These are phyloP conservation scores for Scomber japonicus DNA, from an alignment of 2,113 vertebrate genomes.

Conservation along the genomic window DNA sequence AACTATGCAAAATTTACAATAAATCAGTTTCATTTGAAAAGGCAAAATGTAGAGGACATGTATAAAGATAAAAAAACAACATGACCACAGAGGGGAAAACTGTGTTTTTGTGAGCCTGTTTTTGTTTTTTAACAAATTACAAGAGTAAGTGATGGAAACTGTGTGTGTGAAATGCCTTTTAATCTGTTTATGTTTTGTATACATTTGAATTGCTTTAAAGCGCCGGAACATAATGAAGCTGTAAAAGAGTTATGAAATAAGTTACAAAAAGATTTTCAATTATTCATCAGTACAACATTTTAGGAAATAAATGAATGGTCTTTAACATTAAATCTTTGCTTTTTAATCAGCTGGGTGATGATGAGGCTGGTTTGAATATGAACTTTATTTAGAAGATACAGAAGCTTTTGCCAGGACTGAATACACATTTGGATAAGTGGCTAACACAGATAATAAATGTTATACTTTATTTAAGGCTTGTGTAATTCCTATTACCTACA, in stretches of 20 bases:
- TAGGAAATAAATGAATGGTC: constrained; percentile 8
- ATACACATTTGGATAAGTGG: no score
- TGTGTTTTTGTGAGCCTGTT: background rate
- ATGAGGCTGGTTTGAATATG: background rate
- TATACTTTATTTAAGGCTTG: no score
- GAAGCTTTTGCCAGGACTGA: no score
- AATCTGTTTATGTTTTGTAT: constrained; percentile 14
- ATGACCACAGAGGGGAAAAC: background rate
- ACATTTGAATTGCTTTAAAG: constrained; percentile 20
- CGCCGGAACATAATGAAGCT: background rate
- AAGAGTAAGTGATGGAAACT: background rate
- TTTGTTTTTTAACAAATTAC: background rate
- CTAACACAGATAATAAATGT: no score
- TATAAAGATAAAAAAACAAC: background rate
- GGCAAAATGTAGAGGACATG: background rate
- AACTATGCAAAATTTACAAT: background rate
- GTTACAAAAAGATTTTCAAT: background rate
- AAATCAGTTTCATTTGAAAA: constrained; percentile 17
- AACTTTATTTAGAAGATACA: background rate
- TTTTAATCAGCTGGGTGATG: background rate
- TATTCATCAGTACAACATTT: constrained; percentile 21
- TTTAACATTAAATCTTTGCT: constrained; percentile 7
- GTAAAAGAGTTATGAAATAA: constrained; percentile 9
- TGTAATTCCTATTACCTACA: background rate
- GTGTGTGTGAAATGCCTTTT: constrained; percentile 19